Evolutionary conservation across 2,113 vertebrate genomes (phyloP), one percentile per base, ranked within the genome.

Genomic region (Protobothrops mucrosquamatus): DNA sequence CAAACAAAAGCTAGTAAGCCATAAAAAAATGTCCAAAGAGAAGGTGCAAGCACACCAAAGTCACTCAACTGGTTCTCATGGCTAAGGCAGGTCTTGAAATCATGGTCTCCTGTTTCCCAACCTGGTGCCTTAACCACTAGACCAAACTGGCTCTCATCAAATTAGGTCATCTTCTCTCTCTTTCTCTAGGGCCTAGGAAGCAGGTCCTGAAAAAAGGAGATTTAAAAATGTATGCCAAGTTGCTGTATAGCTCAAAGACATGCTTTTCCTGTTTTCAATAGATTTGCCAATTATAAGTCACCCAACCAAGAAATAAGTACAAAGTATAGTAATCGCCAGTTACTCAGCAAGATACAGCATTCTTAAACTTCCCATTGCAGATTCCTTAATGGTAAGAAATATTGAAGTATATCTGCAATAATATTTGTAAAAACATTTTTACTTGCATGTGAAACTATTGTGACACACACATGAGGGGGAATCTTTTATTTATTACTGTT

Each of bases 261-360:
- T 24, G 91, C 43, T 95, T 94, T 97, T 96, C 96, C 94, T 97
- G 94, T 96, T 98, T 95, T 96, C 94, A 95, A 51, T 93, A 95
- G 92, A 95, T 96, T 96, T 91, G 74, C 95, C 94, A 93, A 97
- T 94, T 95, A 96, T 85, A 92, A 95, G 86, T 97, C 92, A 94
- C 95, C 90, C 46, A 95, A 88, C 85, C 96, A 59, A 97, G 86
- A 96, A 97, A 97, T 61, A 92, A 94, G 57, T 59, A 93, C 95
- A 94, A 93, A 98, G 96, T 97, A 97, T 96, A 96, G 95, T 95
- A 96, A 95, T 23, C 93, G 46, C 26, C 91, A 93, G 52, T 87
- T 92, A 57, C 93, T 95, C 95, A 95, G 91, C 91, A 96, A 95
- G 94, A 97, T 94, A 90, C 51, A 86, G 93, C 54, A 95, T 89